phyloP scores from a whole-genome alignment of 2,888 invertebrate genomes.

The Clunio marinus region DNA sequence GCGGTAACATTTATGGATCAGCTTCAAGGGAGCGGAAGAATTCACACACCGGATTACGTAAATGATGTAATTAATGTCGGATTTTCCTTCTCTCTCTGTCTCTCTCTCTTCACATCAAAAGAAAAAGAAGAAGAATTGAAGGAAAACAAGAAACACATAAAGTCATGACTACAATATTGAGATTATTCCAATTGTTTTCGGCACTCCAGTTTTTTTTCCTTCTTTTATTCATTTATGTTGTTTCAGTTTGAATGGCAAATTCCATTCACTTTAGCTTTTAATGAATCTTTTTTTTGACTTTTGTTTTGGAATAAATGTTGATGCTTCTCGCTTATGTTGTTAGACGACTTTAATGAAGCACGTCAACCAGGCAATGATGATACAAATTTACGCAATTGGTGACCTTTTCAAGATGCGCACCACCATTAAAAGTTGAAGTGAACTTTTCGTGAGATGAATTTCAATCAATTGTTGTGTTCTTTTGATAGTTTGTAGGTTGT shows the following conservation, averaged over 20 bases:
- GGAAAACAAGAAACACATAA: not conserved
- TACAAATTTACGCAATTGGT: no score
- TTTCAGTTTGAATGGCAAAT: no score
- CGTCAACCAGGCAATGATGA: no score
- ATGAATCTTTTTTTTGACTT: no score
- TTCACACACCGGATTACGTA: slow-evolving; percentile 1
- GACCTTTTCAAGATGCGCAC: not conserved
- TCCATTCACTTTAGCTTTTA: no score
- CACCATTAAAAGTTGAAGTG: no score
- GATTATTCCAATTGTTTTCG: not conserved
- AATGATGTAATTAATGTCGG: slow-evolving; percentile 18
- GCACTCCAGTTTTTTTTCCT: not conserved
- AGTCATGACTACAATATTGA: not conserved
- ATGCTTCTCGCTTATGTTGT: no score
- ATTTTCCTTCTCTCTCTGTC: not conserved
- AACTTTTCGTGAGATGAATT: not conserved
- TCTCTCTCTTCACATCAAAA: no score
- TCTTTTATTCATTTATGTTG: not conserved
- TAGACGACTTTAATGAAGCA: no score
- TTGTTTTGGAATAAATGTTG: no score
- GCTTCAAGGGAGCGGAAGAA: slow-evolving; percentile 18
- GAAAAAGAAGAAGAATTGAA: no score
- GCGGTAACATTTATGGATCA: not conserved
- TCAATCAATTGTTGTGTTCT: not conserved
- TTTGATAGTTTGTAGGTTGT: slow-evolving; percentile 3